Evolutionary conservation across 2,888 invertebrate genomes (phyloP), one percentile per base, ranked within the genome.

Genomic region (Cordilura impudica): DNA sequence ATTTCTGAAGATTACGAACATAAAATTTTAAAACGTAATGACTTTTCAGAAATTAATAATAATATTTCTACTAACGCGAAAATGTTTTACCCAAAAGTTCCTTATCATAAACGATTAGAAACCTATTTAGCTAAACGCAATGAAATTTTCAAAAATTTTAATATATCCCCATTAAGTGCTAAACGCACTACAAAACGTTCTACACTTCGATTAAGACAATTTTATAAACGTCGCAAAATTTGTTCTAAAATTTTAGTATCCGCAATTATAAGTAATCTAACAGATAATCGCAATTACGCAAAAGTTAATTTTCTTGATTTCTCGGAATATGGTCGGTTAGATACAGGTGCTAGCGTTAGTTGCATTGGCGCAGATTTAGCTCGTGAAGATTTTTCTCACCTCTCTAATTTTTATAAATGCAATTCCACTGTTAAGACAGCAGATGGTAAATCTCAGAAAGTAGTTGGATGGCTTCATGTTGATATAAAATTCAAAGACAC

Each of bases 221-320:
- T 18, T 45, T 45, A 7, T 23, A 39, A 45, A 45, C 6, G 2
- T 1, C 18, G 31, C 1, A 67, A 45, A 18, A 12, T 31, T 6
- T 10, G 10, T 1, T 29, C 16, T 8, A 54, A 56, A 47, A 10
- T 19, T 10, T 7, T 56, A 31, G 26, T 56, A 8, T 56, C 56
- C 7, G n/a, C 67, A 8, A 47, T 67, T 18, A n/a, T 67, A 1
- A 29, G 3, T 19, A 43, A 45, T 3, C 2, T 10, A 8, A n/a
- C 8, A 4, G 66, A 45, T 45, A 14, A 45, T 1, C n/a, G 66
- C n/a, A 54, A 39, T 21, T 66, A 66, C 10, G 65, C 65, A 0
- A 53, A 51, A 43, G 21, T 66, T 23, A 19, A 8, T 10, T 66
- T 66, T 54, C 8, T 66, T 16, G 26, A 54, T 18, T 66, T 66